Conservation (phyloP, 2,888 invertebrate species). For the Cylloceria caligata region DNA sequence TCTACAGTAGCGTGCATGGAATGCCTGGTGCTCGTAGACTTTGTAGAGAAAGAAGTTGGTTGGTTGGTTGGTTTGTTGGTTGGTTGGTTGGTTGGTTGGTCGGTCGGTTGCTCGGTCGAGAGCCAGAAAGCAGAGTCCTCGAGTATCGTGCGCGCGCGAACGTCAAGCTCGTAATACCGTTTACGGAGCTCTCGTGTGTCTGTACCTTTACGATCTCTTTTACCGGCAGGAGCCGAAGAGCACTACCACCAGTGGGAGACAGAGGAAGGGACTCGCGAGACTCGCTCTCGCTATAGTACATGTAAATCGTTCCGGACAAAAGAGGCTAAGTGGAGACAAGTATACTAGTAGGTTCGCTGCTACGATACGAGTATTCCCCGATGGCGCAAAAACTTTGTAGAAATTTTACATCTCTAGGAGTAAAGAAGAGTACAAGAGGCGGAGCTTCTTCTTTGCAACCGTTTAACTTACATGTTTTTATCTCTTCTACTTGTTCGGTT, state of each 20-base stretch:
- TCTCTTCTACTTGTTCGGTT: background rate
- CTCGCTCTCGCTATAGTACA: constrained; percentile 34
- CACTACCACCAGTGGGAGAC: background rate
- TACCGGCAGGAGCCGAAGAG: constrained; percentile 9
- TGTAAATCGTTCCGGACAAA: constrained; percentile 56
- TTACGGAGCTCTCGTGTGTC: constrained; percentile 29
- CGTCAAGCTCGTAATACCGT: constrained; percentile 54
- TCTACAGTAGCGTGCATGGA: constrained; percentile 56
- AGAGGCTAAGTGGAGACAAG: constrained; percentile 53
- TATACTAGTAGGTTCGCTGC: background rate
- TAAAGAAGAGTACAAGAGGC: constrained; percentile 12
- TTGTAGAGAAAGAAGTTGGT: constrained; percentile 46
- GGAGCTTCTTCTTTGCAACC: background rate
- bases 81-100: no score
- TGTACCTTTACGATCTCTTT: constrained; percentile 18
- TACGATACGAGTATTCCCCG: constrained; percentile 19
- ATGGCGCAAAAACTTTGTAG: constrained; percentile 27
- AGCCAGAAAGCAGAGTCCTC: constrained; percentile 37
- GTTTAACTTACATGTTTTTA: background rate
- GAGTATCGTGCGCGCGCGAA: constrained; percentile 18
- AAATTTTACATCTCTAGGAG: constrained; percentile 33
- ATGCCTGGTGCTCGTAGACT: constrained; percentile 36
- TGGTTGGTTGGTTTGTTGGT: constrained; percentile 7
- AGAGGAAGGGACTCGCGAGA: constrained; percentile 28
- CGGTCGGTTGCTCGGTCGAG: constrained; percentile 27